These are phyloP conservation scores for Epirrita christyi DNA, from an alignment of 2,888 invertebrate species.

Conservation along the genomic window DNA sequence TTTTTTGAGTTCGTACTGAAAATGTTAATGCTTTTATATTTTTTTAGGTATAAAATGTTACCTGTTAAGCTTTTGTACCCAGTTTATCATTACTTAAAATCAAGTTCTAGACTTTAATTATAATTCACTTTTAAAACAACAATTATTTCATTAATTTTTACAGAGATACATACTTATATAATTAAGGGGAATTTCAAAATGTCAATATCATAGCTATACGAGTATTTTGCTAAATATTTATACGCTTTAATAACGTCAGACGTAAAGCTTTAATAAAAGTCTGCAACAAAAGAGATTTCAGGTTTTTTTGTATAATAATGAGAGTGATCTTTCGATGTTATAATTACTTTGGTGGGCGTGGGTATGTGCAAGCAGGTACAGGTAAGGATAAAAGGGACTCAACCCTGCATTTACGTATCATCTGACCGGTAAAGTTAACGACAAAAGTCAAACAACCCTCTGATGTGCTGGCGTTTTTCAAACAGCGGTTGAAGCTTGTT, in stretches of 20 bases:
- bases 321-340: conserved; percentile 45
- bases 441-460: conserved; percentile 71
- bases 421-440: conserved; percentile 62
- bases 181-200: conserved; percentile 35
- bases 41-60: background rate
- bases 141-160: no score
- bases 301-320: conserved; percentile 26
- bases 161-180: no score
- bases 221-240: conserved; percentile 70
- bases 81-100: no score
- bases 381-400: conserved; percentile 45
- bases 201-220: conserved; percentile 61
- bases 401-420: conserved; percentile 59
- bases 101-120: no score
- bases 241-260: conserved; percentile 59
- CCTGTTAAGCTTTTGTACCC: background rate
- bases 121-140: no score
- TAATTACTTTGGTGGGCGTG: conserved; percentile 53
- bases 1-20: conserved; percentile 43
- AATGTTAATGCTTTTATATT: background rate
- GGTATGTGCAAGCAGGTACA: conserved; percentile 27
- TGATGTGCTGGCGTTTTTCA: conserved; percentile 58
- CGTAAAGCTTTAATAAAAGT: no score
- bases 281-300: conserved; percentile 45
- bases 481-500: conserved; percentile 45